Percentiles rank a stretch among this genome's conserved stretches.
Evolutionary conservation across 1,140 invertebrate genomes (phyloP).

Genomic region (Ceratina calcarata): DNA sequence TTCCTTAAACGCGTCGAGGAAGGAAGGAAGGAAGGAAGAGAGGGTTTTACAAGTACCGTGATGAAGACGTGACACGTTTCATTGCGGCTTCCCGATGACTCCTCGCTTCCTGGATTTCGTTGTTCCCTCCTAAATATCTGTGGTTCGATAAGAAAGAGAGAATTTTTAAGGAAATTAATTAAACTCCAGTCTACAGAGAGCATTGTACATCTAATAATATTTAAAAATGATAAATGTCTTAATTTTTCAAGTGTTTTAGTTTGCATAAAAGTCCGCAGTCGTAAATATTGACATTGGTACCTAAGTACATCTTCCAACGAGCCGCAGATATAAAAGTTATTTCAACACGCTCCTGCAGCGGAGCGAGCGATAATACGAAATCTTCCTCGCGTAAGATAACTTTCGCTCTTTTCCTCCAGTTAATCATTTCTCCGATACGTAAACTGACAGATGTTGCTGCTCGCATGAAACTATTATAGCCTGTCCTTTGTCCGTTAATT

Average conservation of each 20-base stretch:
- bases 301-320: too few relatives aligned
- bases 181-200: too few relatives aligned
- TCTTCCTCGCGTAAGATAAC: not conserved
- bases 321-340: not conserved
- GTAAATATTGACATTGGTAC: too few relatives aligned
- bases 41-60: not conserved
- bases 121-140: constrained; percentile 21
- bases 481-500: constrained; percentile 45
- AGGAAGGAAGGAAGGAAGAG: not conserved
- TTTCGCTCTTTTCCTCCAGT: too few relatives aligned
- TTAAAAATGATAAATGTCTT: too few relatives aligned
- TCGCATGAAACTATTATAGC: constrained; percentile 29
- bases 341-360: not conserved
- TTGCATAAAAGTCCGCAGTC: too few relatives aligned
- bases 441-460: not conserved
- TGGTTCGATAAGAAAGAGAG: not conserved
- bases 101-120: constrained; percentile 48
- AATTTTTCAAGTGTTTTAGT: too few relatives aligned
- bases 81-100: constrained; percentile 36
- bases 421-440: too few relatives aligned
- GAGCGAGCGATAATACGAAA: not conserved
- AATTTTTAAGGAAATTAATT: too few relatives aligned
- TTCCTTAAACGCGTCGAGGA: constrained; percentile 20
- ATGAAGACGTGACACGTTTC: constrained; percentile 30
- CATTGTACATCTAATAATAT: too few relatives aligned